Base-by-base conservation (phyloP, 2,888 invertebrate species). In the Drosophila flavopinicola region DNA sequence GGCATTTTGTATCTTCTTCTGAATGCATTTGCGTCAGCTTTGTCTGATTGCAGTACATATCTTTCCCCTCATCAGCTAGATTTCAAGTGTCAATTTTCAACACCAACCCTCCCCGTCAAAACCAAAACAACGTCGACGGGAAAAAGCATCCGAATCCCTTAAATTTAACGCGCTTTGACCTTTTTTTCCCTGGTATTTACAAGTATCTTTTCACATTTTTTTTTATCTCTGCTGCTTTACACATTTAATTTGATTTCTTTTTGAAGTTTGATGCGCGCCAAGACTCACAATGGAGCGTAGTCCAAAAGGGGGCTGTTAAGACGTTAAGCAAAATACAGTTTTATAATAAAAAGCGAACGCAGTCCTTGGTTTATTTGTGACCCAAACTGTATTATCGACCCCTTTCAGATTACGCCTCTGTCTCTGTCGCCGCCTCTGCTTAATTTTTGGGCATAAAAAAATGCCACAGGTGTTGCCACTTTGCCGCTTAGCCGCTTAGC, bases 241-340 rank as follows among this genome's bases (percentile, higher is more conserved):
- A 79, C 85, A 78, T 78, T 83, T 85, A 80, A 83, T 83, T 83
- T 85, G 79, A 83, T 85, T 85, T 83, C 83, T 83, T 83, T 76
- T 80, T 80, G 80, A 80, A 80, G 84, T 80, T 75, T 80, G 80
- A 80, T 80, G 84, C 79, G 63, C 56, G 15, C 63, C 39, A 56
- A 45, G 56, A 65, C 56, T 53, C 38, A 45, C 44, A 39, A 54
- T 9, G 7, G 24, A 29, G 59, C 54, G 60, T 33, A 39, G 61
- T 17, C 10, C 1, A 52, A 25, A 20, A 37, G 58, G 63, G 52
- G 1, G 6, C 23, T 0, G 4, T 0, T 0, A 41, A 25, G 20
- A 20, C 6, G 37, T 7, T 11, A 6, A 7, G 4, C 0, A 1
- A 11, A 20, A 6, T 9, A 44, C 11, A 11, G 5, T 6, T 1